Conservation (phyloP, 2,113 vertebrate species). For the Melanostigma gelatinosum region DNA sequence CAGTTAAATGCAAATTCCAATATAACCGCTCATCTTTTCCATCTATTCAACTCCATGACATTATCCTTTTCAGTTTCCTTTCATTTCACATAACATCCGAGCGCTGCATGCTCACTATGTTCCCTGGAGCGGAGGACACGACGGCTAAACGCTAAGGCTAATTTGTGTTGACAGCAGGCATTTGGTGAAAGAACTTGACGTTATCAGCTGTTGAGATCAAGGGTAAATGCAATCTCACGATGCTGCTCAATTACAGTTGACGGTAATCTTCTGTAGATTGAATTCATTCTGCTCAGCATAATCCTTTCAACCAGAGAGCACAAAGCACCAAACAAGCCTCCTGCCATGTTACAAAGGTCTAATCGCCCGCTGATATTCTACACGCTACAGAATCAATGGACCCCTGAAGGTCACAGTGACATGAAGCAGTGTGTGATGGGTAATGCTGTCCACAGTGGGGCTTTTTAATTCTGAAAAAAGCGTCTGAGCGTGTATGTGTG, state of each 20-base stretch:
- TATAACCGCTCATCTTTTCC: constrained; percentile 13
- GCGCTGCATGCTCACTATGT: not conserved
- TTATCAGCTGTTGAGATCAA: not conserved
- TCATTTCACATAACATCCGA: not conserved
- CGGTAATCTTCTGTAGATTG: not conserved
- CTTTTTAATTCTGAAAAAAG: not conserved
- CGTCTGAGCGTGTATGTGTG: not conserved
- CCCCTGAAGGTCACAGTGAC: not conserved
- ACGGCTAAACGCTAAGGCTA: not conserved
- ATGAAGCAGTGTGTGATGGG: not conserved
- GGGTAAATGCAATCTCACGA: not conserved
- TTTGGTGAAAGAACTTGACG: not conserved
- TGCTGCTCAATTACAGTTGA: not conserved
- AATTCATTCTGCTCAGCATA: not conserved
- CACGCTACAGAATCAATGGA: not conserved
- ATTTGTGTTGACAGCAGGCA: not conserved
- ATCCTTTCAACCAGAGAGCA: not conserved
- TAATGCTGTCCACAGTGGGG: not conserved
- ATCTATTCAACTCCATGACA: constrained; percentile 9
- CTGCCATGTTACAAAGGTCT: not conserved
- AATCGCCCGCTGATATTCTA: not conserved
- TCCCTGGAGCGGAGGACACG: not conserved
- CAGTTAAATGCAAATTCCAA: not conserved
- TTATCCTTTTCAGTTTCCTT: constrained; percentile 15
- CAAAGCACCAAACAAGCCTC: not conserved